These are phyloP conservation scores for Chrysocyon brachyurus DNA, from an alignment of 2,797 vertebrate genomes.

Conservation along the genomic window DNA sequence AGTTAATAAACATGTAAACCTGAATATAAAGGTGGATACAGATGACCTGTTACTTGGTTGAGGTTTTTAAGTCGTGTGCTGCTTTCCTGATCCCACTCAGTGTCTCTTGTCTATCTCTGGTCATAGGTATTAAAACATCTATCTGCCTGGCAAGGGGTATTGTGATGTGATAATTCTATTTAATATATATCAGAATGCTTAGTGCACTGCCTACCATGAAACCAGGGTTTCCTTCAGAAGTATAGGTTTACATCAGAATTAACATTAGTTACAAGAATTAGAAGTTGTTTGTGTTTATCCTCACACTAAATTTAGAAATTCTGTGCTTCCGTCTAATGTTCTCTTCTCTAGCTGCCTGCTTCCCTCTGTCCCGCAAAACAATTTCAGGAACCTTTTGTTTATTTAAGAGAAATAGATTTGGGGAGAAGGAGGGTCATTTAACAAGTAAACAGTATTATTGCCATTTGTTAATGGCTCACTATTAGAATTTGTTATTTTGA, in stretches of 20 bases:
- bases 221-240: not conserved
- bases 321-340: not conserved
- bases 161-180: not conserved
- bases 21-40: not conserved
- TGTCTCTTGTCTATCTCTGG: not conserved
- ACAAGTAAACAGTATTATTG: not conserved
- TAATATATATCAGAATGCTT: not conserved
- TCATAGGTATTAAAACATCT: not conserved
- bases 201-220: not conserved
- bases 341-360: not conserved
- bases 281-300: not conserved
- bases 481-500: not conserved
- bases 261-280: not conserved
- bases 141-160: not conserved
- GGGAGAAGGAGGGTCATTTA: not conserved
- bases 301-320: constrained; percentile 13
- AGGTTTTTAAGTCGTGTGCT: not conserved
- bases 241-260: not conserved
- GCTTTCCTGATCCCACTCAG: not conserved
- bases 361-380: not conserved
- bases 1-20: not conserved
- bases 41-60: not conserved
- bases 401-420: not conserved
- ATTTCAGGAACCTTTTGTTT: not conserved
- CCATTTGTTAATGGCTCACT: not conserved